Evolutionary conservation across 2,888 invertebrate genomes (phyloP), one percentile per base, ranked within the genome.

Genomic region (Mesorhabditis belari): DNA sequence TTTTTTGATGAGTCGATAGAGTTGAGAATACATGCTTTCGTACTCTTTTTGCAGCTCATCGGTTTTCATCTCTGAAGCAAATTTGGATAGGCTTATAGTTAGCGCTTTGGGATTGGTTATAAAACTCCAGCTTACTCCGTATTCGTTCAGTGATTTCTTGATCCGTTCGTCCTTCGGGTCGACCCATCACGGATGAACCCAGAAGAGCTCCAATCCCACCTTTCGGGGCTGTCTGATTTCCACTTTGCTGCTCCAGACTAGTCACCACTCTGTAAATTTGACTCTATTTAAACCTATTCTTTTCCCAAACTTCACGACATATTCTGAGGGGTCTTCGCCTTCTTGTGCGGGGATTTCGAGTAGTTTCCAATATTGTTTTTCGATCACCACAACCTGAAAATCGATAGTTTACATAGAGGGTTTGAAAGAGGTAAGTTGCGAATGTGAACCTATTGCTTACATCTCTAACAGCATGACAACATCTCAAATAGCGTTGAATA

Each of bases 271-370:
- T 71, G 64, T 26, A 9, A n/a, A n/a, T n/a, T n/a, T n/a, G n/a
- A n/a, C n/a, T n/a, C n/a, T n/a, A n/a, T n/a, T n/a, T n/a, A n/a
- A n/a, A n/a, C n/a, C n/a, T n/a, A n/a, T n/a, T n/a, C n/a, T n/a
- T n/a, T n/a, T n/a, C n/a, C n/a, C n/a, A n/a, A n/a, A 77, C 77
- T 67, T 74, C 6, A 72, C 66, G 53, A 93, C 92, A 82, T 92
- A 93, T 6, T 89, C 89, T 56, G 90, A 90, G 21, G 92, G 91
- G 2, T 92, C 91, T 84, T 93, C 92, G 75, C 92, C 91, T 82
- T 92, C 92, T 82, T 93, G 92, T 66, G 89, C 88, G 44, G 92
- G 92, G 63, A 93, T 90, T 83, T 92, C 92, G 63, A 93, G 89
- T 77, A 93, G 83, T 5, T 91, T 90, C 92, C 92, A 92, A 84